A percentile compares a stretch with the other conserved stretches of the same genome.
These are phyloP conservation scores for Sylvia borin DNA, from an alignment of 2,797 vertebrate genomes.

Conservation along the genomic window DNA sequence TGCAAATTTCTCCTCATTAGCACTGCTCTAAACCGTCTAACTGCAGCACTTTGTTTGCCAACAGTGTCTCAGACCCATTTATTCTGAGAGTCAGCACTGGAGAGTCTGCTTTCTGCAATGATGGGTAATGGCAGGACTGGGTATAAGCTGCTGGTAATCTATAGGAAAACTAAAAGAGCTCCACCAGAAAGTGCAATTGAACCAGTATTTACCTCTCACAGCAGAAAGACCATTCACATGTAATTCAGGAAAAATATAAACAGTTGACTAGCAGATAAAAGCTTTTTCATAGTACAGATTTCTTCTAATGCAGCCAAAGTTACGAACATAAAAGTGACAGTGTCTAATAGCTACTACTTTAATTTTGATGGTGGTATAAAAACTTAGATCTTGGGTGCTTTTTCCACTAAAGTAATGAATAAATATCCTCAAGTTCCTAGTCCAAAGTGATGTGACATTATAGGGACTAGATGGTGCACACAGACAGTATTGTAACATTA, in stretches of 20 bases:
- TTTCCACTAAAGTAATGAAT: background rate
- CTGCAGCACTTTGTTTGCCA: background rate
- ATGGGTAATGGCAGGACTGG: background rate
- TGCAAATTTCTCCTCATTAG: background rate
- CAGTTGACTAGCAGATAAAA: background rate
- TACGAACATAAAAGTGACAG: background rate
- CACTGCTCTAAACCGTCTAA: background rate
- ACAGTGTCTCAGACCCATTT: background rate
- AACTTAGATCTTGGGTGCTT: background rate
- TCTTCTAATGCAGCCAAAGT: background rate
- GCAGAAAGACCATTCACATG: background rate
- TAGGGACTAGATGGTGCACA: background rate
- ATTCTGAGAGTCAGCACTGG: background rate
- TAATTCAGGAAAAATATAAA: background rate
- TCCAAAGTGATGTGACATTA: background rate
- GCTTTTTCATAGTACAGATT: background rate
- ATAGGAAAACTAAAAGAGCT: background rate
- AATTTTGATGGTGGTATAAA: background rate
- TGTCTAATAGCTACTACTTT: background rate
- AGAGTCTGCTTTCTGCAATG: background rate
- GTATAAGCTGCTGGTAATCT: background rate
- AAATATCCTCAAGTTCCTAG: background rate
- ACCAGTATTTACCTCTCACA: background rate
- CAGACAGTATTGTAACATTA: background rate
- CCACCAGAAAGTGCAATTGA: background rate